Percentiles rank a stretch among this genome's conserved stretches.
Evolutionary conservation across 2,113 vertebrate species (phyloP).

Genomic region (Notothenia coriiceps): DNA sequence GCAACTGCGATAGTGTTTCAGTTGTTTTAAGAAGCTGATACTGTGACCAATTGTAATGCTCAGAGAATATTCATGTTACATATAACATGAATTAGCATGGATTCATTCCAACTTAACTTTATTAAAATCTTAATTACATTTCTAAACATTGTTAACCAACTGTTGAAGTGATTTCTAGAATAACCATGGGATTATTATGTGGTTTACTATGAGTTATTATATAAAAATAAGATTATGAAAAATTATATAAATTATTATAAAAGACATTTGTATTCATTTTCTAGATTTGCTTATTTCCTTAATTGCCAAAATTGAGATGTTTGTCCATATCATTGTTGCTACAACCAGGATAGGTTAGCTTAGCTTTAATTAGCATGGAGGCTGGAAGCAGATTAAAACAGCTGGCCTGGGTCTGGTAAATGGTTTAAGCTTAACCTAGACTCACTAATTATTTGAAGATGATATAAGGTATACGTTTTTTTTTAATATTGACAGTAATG

Average conservation of each 20-base stretch:
- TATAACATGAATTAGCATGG: neutral
- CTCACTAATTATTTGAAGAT: neutral
- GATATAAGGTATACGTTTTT: neutral
- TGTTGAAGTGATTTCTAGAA: neutral
- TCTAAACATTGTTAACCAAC: neutral
- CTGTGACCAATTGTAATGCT: neutral
- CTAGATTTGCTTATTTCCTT: no score
- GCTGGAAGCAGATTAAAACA: neutral
- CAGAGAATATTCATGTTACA: constrained; percentile 4
- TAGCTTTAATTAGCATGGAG: neutral
- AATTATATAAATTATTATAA: no score
- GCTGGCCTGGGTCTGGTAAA: neutral
- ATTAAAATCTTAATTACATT: neutral
- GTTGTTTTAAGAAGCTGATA: constrained; percentile 13
- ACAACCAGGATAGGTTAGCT: no score
- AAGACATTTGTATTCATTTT: no score
- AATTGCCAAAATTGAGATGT: no score
- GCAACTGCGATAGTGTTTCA: constrained; percentile 21
- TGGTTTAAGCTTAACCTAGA: neutral
- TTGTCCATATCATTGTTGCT: no score
- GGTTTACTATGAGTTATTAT: neutral
- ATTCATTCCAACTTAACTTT: neutral
- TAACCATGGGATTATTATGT: neutral
- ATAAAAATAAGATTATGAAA: neutral
- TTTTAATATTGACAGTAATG: neutral